A percentile compares a stretch with the other conserved stretches of the same genome.
phyloP scores from a whole-genome alignment of 2,113 vertebrate genomes.

The Cacatua alba region DNA sequence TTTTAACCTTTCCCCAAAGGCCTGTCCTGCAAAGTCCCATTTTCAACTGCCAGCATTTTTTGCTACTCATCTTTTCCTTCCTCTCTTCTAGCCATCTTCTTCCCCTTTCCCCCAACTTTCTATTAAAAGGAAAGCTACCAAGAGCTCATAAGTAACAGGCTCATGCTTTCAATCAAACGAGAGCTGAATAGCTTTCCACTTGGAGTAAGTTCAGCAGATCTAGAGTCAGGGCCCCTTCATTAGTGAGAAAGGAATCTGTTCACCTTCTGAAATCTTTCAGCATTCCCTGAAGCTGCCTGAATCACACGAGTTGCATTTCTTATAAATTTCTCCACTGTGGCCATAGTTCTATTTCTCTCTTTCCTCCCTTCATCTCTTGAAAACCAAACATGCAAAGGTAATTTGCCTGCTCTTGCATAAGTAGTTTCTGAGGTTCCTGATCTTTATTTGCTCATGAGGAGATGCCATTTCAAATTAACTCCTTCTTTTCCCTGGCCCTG shows the following conservation, averaged over 20 bases:
- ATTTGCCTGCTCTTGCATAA: not conserved
- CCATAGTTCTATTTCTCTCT: not conserved
- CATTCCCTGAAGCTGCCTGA: not conserved
- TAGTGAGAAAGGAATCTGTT: slow-evolving; percentile 58
- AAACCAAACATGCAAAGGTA: not conserved
- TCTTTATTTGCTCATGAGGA: not conserved
- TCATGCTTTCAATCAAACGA: slow-evolving; percentile 31
- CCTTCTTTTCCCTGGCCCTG: not conserved
- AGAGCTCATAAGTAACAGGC: not conserved
- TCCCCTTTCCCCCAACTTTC: slow-evolving; percentile 4
- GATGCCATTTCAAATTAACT: not conserved
- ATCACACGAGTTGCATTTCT: not conserved
- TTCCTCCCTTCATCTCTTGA: not conserved
- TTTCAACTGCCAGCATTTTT: not conserved
- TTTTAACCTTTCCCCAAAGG: not conserved
- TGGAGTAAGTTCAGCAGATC: not conserved
- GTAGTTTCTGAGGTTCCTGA: not conserved
- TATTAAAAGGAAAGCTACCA: not conserved
- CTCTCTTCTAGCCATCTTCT: not conserved
- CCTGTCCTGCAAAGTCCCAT: not conserved
- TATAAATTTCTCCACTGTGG: not conserved
- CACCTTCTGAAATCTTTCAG: slow-evolving; percentile 32
- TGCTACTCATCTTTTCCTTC: not conserved
- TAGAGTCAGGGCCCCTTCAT: slow-evolving; percentile 55
- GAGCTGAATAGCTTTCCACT: slow-evolving; percentile 30